phyloP scores from a whole-genome alignment of 2,888 invertebrate species.

The Gymnocheta viridis region DNA sequence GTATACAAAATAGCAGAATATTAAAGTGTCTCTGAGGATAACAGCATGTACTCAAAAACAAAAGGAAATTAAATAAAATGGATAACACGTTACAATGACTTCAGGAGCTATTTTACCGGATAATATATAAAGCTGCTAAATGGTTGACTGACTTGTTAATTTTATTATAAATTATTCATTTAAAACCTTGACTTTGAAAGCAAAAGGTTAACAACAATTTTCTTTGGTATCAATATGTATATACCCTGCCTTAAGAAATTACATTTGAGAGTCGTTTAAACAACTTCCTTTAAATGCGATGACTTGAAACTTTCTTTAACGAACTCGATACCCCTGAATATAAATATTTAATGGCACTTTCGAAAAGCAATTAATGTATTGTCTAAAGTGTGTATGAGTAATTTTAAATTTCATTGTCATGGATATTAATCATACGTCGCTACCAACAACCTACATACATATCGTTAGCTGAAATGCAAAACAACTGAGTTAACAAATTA shows the following conservation, averaged over 20 bases:
- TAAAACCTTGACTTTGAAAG: not conserved
- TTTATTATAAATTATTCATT: not conserved
- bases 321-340: not conserved
- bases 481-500: too few relatives aligned
- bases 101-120: too few relatives aligned
- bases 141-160: not conserved
- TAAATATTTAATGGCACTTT: not conserved
- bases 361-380: not conserved
- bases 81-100: too few relatives aligned
- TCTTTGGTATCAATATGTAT: not conserved
- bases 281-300: not conserved
- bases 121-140: too few relatives aligned
- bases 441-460: too few relatives aligned
- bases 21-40: slow-evolving; percentile 5
- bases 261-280: not conserved
- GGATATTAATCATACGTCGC: not conserved
- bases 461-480: too few relatives aligned
- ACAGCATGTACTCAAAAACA: not conserved
- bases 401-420: not conserved
- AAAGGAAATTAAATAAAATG: not conserved
- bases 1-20: not conserved
- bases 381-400: not conserved
- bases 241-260: not conserved
- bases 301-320: not conserved
- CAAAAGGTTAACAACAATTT: not conserved